These are phyloP conservation scores for Ostrea edulis DNA, from an alignment of 1,140 invertebrate genomes.

Conservation along the genomic window DNA sequence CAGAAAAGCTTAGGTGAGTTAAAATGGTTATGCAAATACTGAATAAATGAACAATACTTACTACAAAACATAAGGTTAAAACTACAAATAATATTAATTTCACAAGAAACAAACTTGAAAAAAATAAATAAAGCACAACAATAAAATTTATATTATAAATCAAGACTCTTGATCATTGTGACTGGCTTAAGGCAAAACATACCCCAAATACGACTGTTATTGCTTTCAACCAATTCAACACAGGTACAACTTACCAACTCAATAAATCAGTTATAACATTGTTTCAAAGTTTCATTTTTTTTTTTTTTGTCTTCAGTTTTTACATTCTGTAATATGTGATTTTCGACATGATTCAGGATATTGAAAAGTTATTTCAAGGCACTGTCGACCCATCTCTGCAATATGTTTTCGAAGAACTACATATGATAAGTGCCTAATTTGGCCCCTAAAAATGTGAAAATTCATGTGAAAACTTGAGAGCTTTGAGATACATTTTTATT, in stretches of 20 bases:
- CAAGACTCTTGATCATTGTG: not conserved
- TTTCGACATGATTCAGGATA: no score
- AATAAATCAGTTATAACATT: not conserved
- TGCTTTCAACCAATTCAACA: not conserved
- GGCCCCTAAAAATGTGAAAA: no score
- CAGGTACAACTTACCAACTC: not conserved
- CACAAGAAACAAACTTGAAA: slow-evolving; percentile 23
- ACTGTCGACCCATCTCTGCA: no score
- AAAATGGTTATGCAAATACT: no score
- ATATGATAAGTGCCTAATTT: no score
- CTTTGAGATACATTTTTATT: no score
- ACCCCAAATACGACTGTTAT: not conserved
- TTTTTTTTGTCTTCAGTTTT: no score
- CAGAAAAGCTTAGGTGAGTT: no score
- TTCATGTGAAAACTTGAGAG: no score
- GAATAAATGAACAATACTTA: not conserved
- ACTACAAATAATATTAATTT: slow-evolving; percentile 27
- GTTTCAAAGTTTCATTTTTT: not conserved
- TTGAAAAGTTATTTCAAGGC: no score
- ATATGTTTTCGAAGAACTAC: no score
- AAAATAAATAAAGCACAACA: slow-evolving; percentile 39
- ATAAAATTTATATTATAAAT: slow-evolving; percentile 7
- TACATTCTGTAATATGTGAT: no score
- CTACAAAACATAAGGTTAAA: slow-evolving; percentile 2
- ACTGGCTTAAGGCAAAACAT: not conserved